These are phyloP conservation scores for Diacarnus erythraeanus DNA, from an alignment of 37 sponge, comb jelly and placozoan genomes.

Conservation along the genomic window DNA sequence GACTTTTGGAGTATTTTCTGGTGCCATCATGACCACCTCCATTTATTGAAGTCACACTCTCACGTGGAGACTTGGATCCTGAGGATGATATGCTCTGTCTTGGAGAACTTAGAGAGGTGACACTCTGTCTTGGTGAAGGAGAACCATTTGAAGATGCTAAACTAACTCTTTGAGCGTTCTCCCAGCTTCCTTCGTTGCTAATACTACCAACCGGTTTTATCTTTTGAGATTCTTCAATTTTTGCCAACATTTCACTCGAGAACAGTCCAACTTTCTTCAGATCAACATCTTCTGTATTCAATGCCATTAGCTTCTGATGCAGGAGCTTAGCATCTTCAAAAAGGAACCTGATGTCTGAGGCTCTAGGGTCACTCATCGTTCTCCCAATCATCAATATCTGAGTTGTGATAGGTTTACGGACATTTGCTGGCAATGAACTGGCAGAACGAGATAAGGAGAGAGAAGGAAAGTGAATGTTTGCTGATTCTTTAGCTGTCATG, in stretches of 20 bases:
- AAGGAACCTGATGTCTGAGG: not conserved
- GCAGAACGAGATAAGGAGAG: not conserved
- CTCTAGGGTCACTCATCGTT: not conserved
- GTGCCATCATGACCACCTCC: not conserved
- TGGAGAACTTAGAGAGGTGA: not conserved
- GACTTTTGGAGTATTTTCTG: not conserved
- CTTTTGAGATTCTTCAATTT: not conserved
- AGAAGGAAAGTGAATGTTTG: not conserved
- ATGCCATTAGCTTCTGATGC: conserved; percentile 14
- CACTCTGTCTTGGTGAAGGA: not conserved
- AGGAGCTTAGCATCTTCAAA: conserved; percentile 28
- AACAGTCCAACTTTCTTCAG: conserved; percentile 7
- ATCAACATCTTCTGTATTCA: not conserved
- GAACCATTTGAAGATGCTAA: not conserved
- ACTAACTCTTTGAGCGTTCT: not conserved
- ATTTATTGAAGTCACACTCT: not conserved
- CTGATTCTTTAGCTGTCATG: not conserved
- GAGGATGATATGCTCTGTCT: not conserved
- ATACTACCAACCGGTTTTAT: not conserved
- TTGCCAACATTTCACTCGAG: not conserved
- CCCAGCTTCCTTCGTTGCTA: no score
- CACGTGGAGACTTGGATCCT: not conserved
- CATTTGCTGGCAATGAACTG: not conserved
- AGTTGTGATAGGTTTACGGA: not conserved
- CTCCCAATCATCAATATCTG: conserved; percentile 1